Conservation (phyloP, 2,888 invertebrate species). For the Brachycybe producta region DNA sequence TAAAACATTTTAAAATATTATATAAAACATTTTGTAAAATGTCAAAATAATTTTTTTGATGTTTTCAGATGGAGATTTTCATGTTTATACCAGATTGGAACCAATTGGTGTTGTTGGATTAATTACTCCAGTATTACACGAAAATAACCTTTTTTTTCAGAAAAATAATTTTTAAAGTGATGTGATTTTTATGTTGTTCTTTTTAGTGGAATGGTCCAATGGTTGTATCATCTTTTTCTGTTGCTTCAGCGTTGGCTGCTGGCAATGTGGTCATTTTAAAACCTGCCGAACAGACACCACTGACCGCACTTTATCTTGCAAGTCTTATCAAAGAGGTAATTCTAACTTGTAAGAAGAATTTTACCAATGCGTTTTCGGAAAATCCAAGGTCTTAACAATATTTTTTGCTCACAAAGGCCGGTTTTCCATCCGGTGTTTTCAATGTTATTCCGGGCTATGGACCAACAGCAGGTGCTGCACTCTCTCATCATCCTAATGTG, state of each 20-base stretch:
- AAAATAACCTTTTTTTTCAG: too few relatives aligned
- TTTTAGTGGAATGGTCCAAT: constrained; percentile 34
- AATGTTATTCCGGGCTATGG: constrained; percentile 65
- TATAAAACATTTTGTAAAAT: too few relatives aligned
- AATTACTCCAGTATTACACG: constrained; percentile 41
- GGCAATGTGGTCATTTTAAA: constrained; percentile 34
- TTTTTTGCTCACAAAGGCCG: constrained; percentile 41
- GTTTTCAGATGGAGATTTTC: constrained; percentile 38
- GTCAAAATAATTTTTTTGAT: constrained; percentile 20
- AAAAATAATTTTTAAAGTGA: background rate
- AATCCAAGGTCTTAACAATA: background rate
- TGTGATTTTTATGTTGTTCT: background rate
- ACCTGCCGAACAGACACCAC: constrained; percentile 36
- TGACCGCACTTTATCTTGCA: constrained; percentile 33
- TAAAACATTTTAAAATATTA: constrained; percentile 27
- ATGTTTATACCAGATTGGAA: constrained; percentile 46
- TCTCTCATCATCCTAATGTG: constrained; percentile 53
- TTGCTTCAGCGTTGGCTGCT: constrained; percentile 34
- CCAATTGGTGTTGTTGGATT: constrained; percentile 51
- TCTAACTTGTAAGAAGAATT: too few relatives aligned
- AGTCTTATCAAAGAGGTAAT: constrained; percentile 29
- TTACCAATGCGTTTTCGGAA: too few relatives aligned
- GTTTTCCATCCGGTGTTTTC: constrained; percentile 65
- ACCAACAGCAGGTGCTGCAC: constrained; percentile 54
- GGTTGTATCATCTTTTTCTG: constrained; percentile 30